Percentiles rank a stretch among this genome's conserved stretches.
Conservation (phyloP, 2,888 invertebrate species). For the Apodemia hepburni region DNA sequence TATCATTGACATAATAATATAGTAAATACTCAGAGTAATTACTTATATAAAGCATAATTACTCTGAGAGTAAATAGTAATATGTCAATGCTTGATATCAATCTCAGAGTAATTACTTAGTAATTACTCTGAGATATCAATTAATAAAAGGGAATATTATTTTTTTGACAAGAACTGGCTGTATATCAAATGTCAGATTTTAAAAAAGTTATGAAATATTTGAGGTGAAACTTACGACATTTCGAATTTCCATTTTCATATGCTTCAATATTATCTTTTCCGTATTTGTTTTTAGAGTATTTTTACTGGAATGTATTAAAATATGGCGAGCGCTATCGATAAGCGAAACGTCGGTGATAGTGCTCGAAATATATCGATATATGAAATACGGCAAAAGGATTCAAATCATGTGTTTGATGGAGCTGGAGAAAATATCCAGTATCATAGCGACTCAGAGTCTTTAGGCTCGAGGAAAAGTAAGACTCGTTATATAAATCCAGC, state of each 20-base stretch:
- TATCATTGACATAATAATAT: no score
- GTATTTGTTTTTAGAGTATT: conserved; percentile 4
- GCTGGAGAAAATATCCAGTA: conserved; percentile 67
- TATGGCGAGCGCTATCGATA: conserved; percentile 55
- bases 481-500: conserved; percentile 81
- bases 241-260: conserved; percentile 1
- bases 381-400: conserved; percentile 43
- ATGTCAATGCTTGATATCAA: no score
- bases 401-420: conserved; percentile 65
- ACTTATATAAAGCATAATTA: no score
- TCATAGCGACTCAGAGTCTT: conserved; percentile 66
- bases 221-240: neutral
- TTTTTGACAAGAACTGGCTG: neutral
- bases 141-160: no score
- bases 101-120: no score
- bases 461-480: conserved; percentile 58
- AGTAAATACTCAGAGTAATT: no score
- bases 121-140: no score
- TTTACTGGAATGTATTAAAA: conserved; percentile 22
- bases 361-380: conserved; percentile 43
- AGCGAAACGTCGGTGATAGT: conserved; percentile 62
- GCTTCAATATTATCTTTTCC: conserved; percentile 1
- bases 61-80: no score
- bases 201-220: neutral
- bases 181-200: neutral